phyloP scores from a whole-genome alignment of 2,888 invertebrate genomes.

The Aplocera efformata region DNA sequence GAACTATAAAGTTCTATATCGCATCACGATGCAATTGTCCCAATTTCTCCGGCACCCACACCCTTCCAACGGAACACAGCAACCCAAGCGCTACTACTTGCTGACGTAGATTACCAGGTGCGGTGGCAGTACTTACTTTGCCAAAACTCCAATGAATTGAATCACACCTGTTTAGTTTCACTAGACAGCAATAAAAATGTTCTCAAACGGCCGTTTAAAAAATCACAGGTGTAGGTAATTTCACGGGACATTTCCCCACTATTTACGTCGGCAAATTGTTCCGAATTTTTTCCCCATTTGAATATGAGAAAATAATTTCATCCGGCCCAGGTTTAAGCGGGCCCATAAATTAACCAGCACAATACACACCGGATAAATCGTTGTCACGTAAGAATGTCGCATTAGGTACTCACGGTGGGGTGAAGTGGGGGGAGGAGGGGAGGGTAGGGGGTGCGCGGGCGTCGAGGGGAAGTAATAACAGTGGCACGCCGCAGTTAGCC shows the following conservation, averaged over 20 bases:
- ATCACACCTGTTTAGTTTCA: too few relatives aligned
- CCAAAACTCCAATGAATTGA: too few relatives aligned
- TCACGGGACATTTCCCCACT: conserved; percentile 23
- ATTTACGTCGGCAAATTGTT: conserved; percentile 29
- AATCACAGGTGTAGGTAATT: conserved; percentile 20
- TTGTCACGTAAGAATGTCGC: conserved; percentile 78
- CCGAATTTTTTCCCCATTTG: conserved; percentile 45
- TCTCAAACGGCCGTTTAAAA: too few relatives aligned
- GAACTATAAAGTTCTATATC: too few relatives aligned
- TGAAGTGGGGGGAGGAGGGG: conserved; percentile 21
- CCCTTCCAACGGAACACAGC: too few relatives aligned
- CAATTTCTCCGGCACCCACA: too few relatives aligned
- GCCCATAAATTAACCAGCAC: conserved; percentile 70
- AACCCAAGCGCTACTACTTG: too few relatives aligned
- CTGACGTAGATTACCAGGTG: too few relatives aligned
- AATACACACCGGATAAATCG: conserved; percentile 77
- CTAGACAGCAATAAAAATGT: too few relatives aligned
- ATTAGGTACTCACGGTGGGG: conserved; percentile 50
- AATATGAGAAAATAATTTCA: conserved; percentile 59
- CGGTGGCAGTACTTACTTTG: too few relatives aligned
- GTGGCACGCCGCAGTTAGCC: conserved; percentile 70
- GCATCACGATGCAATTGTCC: too few relatives aligned
- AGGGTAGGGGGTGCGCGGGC: conserved; percentile 28
- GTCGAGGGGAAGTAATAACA: conserved; percentile 59
- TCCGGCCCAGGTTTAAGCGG: conserved; percentile 57